phyloP scores from a whole-genome alignment of 2,113 vertebrate species.

The Ammodytes dubius region DNA sequence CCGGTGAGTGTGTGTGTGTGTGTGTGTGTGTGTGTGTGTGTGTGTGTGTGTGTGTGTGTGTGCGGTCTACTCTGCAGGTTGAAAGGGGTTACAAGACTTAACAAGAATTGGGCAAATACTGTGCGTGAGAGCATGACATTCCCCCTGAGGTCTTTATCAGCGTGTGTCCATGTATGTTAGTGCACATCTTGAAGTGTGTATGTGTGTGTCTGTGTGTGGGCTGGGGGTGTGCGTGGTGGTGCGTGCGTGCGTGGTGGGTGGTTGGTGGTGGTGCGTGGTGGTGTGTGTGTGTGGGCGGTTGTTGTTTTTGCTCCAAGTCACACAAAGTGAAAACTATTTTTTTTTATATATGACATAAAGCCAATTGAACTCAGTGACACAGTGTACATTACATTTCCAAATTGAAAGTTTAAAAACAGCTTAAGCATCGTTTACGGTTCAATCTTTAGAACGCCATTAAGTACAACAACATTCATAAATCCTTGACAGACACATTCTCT shows the following conservation, averaged over 20 bases:
- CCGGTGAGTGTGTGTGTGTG: conserved; percentile 38
- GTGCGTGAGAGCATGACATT: conserved; percentile 9
- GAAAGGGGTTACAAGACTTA: conserved; percentile 8
- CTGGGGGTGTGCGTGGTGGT: not conserved
- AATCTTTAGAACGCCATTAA: too few relatives aligned
- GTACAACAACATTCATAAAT: too few relatives aligned
- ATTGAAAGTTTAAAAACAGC: too few relatives aligned
- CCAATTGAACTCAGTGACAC: too few relatives aligned
- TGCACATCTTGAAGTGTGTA: not conserved
- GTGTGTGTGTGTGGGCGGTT: not conserved
- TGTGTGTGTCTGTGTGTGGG: not conserved
- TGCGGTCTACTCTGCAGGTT: conserved; percentile 1
- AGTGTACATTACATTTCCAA: too few relatives aligned
- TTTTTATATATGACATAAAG: too few relatives aligned
- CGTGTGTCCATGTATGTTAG: conserved; percentile 8
- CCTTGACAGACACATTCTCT: too few relatives aligned
- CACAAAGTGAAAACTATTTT: too few relatives aligned
- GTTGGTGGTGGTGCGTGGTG: not conserved
- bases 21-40: conserved; percentile 22
- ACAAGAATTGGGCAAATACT: not conserved
- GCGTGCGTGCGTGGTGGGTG: not conserved
- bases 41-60: conserved; percentile 27
- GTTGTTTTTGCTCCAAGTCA: too few relatives aligned
- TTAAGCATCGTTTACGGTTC: too few relatives aligned
- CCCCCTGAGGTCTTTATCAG: conserved; percentile 12